Evolutionary conservation across 2,797 vertebrate genomes (phyloP).

Genomic region (Lagodon rhomboides): DNA sequence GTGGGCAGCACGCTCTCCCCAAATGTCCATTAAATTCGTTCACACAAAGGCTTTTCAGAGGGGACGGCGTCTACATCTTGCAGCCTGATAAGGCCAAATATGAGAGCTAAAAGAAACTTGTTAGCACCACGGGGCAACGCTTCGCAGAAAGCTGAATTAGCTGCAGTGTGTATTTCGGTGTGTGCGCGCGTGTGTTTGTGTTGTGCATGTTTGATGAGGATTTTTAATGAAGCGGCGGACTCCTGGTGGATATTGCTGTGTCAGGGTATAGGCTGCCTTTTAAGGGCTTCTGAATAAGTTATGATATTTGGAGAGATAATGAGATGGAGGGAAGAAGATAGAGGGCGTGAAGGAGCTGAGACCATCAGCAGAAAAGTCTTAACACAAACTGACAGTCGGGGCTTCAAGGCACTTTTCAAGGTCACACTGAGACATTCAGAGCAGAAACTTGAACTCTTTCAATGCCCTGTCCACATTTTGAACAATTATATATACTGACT

Average conservation of each 20-base stretch:
- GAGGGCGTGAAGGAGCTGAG: constrained; percentile 66
- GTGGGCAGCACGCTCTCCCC: constrained; percentile 13
- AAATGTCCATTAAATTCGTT: constrained; percentile 24
- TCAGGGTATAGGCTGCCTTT: constrained; percentile 82
- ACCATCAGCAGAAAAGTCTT: constrained; percentile 78
- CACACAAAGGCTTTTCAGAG: constrained; percentile 49
- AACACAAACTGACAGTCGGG: constrained; percentile 67
- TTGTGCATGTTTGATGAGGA: constrained; percentile 80
- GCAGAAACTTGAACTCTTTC: constrained; percentile 30
- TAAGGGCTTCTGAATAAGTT: constrained; percentile 85
- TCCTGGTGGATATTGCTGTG: constrained; percentile 79
- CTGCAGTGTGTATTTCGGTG: constrained; percentile 26
- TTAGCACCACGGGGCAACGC: constrained; percentile 61
- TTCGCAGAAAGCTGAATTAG: constrained; percentile 67
- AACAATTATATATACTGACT: neutral
- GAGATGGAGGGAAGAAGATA: constrained; percentile 76
- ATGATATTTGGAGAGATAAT: constrained; percentile 87
- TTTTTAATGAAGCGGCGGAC: constrained; percentile 82
- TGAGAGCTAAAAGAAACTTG: constrained; percentile 57
- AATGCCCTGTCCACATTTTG: neutral
- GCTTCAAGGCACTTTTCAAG: constrained; percentile 68
- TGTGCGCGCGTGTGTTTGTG: constrained; percentile 63
- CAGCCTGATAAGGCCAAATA: constrained; percentile 31
- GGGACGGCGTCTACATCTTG: constrained; percentile 17
- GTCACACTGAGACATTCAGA: constrained; percentile 58